Evolutionary conservation across 2,888 invertebrate species (phyloP).

Genomic region (Belgica antarctica): DNA sequence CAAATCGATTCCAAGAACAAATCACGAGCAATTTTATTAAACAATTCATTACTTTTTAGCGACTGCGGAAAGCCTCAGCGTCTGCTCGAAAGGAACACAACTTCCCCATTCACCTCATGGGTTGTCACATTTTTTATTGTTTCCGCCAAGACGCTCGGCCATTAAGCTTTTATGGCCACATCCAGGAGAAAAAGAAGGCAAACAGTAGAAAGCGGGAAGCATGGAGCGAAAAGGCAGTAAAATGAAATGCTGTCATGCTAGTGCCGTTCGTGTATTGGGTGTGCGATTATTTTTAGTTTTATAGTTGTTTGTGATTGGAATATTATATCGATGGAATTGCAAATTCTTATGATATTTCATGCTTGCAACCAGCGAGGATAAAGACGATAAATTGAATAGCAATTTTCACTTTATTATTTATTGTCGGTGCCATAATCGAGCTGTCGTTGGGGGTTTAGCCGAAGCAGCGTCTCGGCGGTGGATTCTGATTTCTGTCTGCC

Average conservation of each 20-base stretch:
- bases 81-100: neutral
- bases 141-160: conserved; percentile 13
- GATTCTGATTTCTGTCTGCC: conserved; percentile 4
- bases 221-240: conserved; percentile 5
- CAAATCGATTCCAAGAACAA: no score
- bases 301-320: conserved; percentile 36
- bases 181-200: conserved; percentile 3
- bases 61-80: neutral
- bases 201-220: neutral
- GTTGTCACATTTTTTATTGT: conserved; percentile 10
- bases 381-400: conserved; percentile 3
- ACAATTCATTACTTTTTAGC: no score
- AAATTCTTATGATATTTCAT: conserved; percentile 8
- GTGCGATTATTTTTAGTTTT: conserved; percentile 37
- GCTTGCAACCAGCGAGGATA: no score
- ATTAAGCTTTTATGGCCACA: conserved; percentile 28
- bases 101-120: neutral
- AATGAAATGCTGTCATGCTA: neutral
- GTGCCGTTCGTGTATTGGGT: neutral
- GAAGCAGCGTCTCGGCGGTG: conserved; percentile 4
- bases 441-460: neutral
- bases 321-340: conserved; percentile 31
- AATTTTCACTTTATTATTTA: conserved; percentile 2
- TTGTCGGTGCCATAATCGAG: neutral
- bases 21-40: no score